Percentiles rank a stretch among this genome's conserved stretches.
phyloP scores from a whole-genome alignment of 1,140 invertebrate genomes.

The Zaprionus vittiger region DNA sequence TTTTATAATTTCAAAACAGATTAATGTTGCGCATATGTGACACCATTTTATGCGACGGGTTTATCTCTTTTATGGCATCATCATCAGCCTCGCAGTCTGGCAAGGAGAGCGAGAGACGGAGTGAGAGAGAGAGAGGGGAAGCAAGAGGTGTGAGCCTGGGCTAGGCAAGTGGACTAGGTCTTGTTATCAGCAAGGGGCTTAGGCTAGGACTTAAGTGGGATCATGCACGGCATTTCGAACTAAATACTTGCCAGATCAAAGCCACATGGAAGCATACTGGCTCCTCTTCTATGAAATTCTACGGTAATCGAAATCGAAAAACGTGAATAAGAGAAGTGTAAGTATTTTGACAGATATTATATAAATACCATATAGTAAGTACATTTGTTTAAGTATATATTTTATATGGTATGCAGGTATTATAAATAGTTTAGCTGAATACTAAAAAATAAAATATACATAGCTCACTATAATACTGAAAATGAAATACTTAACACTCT shows the following conservation, averaged over 20 bases:
- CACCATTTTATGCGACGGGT: constrained; percentile 81
- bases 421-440: too few species aligned
- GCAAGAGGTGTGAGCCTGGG: background rate
- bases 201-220: constrained; percentile 60
- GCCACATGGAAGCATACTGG: constrained; percentile 53
- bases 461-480: too few species aligned
- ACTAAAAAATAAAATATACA: too few species aligned
- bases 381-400: too few species aligned
- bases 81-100: constrained; percentile 42
- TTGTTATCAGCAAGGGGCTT: constrained; percentile 37
- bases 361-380: too few species aligned
- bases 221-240: constrained; percentile 48
- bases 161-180: constrained; percentile 34
- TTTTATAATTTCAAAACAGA: constrained; percentile 82
- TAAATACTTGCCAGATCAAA: constrained; percentile 60
- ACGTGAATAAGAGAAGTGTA: background rate
- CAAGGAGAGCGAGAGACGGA: background rate
- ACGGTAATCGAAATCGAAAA: background rate
- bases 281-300: background rate
- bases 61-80: constrained; percentile 81
- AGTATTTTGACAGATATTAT: too few species aligned
- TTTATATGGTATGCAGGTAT: too few species aligned
- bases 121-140: background rate
- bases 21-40: constrained; percentile 84
- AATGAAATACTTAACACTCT: too few species aligned